Evolutionary conservation across 2,888 invertebrate genomes (phyloP), one percentile per base, ranked within the genome.

Genomic region (Rhagonycha fulva): DNA sequence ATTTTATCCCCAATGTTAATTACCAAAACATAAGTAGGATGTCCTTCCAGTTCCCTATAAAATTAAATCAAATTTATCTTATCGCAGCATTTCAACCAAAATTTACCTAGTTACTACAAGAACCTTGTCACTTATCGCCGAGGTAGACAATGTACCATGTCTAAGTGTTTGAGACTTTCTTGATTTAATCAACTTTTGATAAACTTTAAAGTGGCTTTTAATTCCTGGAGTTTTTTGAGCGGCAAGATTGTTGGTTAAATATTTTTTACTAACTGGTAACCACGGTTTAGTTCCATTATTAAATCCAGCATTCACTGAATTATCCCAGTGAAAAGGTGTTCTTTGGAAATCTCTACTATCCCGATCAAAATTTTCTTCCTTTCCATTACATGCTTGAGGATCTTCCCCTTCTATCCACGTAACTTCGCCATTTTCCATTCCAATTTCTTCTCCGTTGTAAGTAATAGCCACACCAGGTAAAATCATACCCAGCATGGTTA

Each of bases 381-480:
- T 93, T 61, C 90, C 88, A 79, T 89, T 89, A 26, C 88, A 87
- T 0, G 90, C 93, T 14, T 89, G 89, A 0, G 92, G 92, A 86
- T 93, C 93, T 28, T 89, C 78, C 3, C 87, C 86, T 81, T 89
- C 86, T 24, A 87, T 85, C 83, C 86, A 90, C 0, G 89, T 88
- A 11, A 92, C 90, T 61, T 88, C 87, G 61, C 89, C 88, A 83
- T 94, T 91, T 78, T 89, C 85, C 92, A 94, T 93, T 0, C 93
- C 95, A 67, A 96, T 90, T 88, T 96, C 95, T 83, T 96, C 95
- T 4, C 95, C 96, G 89, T 97, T 95, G 84, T 98, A 98, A 0
- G 95, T 94, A 9, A 97, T 92, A 14, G 94, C 93, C 3, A 96
- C 92, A 60, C 98, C 98, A 1, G 96, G 97, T 70, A 98, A 88